Base-by-base conservation (phyloP, 2,113 vertebrate species). In the Lathamus discolor region DNA sequence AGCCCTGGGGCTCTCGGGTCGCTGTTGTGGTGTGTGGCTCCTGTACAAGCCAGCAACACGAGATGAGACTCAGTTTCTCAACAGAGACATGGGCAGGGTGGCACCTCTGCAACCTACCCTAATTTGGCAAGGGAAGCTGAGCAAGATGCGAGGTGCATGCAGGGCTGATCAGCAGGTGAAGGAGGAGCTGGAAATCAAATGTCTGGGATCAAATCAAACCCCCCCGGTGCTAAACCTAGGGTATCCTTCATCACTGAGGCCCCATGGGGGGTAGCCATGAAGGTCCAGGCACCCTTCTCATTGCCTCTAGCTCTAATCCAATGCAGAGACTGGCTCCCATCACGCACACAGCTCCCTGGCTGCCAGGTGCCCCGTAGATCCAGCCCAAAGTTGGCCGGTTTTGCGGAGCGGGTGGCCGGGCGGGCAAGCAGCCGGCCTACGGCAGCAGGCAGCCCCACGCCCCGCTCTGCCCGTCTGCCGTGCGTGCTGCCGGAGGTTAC, bases 61-160 rank as follows among this genome's bases (percentile, higher is more conserved):
- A 93, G 86, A 81, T 4, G 54, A 91, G 76, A 80, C 62, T 86
- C 80, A 15, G 76, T 90, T 83, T 90, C 73, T 83, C 92, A 77
- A 57, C 0, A 37, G 69, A 51, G 35, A 73, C 12, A 6, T 0
- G 17, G 62, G 17, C 2, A 7, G 55, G n/a, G 68, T 23, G 54
- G 31, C 37, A 72, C 48, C 76, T 66, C 51, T 89, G 90, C 74
- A 37, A 52, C 84, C 84, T 88, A 52, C 57, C 83, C 68, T 88
- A 15, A 57, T 83, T 90, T 74, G 62, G 61, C 16, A 49, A 49
- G 59, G 31, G 31, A 25, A 46, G 62, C n/a, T 6, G 62, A 77
- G 33, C 31, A 35, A 86, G 55, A 74, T 4, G 14, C 6, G 49
- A 82, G 37, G 63, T 0, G 22, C 29, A 11, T 0, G 1, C 54